These are phyloP conservation scores for Salticus scenicus DNA, from an alignment of 2,888 invertebrate species.

Conservation along the genomic window DNA sequence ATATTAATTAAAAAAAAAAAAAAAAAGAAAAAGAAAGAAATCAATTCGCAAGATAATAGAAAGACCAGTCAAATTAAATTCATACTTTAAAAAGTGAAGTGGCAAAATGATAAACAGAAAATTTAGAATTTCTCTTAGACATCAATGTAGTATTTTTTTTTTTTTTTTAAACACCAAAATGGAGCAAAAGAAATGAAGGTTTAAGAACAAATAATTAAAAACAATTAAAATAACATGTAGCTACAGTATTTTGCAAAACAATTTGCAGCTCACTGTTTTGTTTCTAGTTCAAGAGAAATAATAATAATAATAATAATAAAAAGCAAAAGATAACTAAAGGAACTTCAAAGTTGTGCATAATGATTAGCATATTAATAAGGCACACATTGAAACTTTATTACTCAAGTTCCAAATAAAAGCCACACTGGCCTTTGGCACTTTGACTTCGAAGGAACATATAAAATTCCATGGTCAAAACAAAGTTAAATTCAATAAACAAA, in stretches of 20 bases:
- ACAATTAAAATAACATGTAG: background rate
- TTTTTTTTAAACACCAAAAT: too few species aligned
- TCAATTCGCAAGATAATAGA: too few species aligned
- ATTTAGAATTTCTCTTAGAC: too few species aligned
- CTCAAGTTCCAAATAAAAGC: slow-evolving; percentile 67
- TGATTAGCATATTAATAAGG: slow-evolving; percentile 56
- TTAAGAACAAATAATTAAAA: background rate
- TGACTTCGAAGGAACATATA: slow-evolving; percentile 61
- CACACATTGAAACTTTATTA: slow-evolving; percentile 68
- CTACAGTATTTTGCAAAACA: background rate
- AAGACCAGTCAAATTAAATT: too few species aligned
- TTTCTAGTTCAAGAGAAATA: slow-evolving; percentile 9
- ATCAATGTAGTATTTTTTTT: too few species aligned
- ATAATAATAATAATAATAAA: too few species aligned
- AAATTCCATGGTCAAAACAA: slow-evolving; percentile 50
- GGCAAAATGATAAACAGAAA: too few species aligned
- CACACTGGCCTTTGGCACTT: slow-evolving; percentile 68
- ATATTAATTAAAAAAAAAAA: too few species aligned
- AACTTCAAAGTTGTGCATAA: slow-evolving; percentile 47
- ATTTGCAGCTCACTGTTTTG: slow-evolving; percentile 6
- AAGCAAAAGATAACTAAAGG: slow-evolving; percentile 10
- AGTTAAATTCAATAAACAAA: background rate
- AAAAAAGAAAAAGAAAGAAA: too few species aligned
- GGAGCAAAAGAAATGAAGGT: too few species aligned
- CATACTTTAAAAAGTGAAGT: too few species aligned